Percentiles rank a stretch among this genome's conserved stretches.
Evolutionary conservation across 2,113 vertebrate genomes (phyloP).

Genomic region (Caranx melampygus): DNA sequence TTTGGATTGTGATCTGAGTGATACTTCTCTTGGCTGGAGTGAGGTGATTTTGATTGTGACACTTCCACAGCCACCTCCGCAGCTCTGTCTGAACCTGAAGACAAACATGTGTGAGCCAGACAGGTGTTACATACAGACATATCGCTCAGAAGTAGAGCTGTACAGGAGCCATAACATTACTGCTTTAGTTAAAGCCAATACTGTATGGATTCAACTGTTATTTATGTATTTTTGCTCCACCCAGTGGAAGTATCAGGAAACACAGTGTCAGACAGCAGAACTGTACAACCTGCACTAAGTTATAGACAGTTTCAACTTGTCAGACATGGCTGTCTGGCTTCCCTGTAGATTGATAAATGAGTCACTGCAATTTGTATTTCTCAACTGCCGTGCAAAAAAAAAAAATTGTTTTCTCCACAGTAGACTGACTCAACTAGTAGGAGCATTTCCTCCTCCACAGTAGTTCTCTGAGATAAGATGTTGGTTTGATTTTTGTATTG

Average conservation of each 20-base stretch:
- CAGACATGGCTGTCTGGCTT: neutral
- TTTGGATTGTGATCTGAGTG: constrained; percentile 84
- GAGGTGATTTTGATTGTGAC: constrained; percentile 80
- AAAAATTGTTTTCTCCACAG: neutral
- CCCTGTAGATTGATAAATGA: neutral
- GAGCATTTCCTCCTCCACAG: neutral
- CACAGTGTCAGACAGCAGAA: neutral
- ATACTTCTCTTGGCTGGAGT: constrained; percentile 79
- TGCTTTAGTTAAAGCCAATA: neutral
- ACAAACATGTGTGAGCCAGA: neutral
- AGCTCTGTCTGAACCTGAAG: constrained; percentile 87
- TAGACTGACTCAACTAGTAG: neutral
- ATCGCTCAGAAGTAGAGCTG: neutral
- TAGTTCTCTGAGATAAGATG: neutral
- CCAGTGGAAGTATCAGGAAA: neutral
- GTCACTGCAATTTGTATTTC: neutral
- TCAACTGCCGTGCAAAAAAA: neutral
- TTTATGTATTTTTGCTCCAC: neutral
- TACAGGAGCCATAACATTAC: neutral
- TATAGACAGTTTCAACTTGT: neutral
- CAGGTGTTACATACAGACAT: neutral
- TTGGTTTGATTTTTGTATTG: constrained; percentile 1
- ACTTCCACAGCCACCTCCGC: constrained; percentile 82
- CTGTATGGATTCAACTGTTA: neutral
- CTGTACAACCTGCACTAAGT: neutral